Evolutionary conservation across 2,113 vertebrate genomes (phyloP).

Genomic region (Antechinus stuartii): DNA sequence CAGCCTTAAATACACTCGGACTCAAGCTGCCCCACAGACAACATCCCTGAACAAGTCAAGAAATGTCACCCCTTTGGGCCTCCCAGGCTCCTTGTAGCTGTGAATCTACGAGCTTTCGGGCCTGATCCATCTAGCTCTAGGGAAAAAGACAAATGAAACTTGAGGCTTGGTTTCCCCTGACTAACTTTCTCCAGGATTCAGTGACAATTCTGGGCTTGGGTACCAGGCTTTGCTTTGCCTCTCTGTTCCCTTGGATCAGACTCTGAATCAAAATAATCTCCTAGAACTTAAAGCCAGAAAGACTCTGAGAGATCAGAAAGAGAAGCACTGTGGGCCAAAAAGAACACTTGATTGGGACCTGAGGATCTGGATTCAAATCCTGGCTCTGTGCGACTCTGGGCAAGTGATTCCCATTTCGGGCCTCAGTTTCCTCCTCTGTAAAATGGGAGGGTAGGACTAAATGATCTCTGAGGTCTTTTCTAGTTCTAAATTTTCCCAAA

Average conservation of each 20-base stretch:
- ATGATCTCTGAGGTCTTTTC: not conserved
- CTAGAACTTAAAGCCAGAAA: slow-evolving; percentile 16
- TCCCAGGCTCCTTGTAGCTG: not conserved
- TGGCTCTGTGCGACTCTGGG: not conserved
- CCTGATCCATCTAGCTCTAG: not conserved
- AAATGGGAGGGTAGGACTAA: not conserved
- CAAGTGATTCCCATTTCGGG: not conserved
- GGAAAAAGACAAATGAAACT: not conserved
- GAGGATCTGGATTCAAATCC: not conserved
- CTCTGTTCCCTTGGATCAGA: not conserved
- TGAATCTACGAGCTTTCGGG: not conserved
- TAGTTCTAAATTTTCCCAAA: not conserved
- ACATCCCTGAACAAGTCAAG: slow-evolving; percentile 1
- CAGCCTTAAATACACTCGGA: not conserved
- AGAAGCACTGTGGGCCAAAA: not conserved
- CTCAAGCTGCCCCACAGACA: not conserved
- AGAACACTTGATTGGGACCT: not conserved
- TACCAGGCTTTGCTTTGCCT: not conserved
- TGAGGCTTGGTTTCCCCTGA: not conserved
- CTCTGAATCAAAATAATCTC: not conserved
- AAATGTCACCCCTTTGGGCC: not conserved
- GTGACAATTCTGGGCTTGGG: not conserved
- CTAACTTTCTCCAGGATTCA: not conserved
- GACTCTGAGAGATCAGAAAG: not conserved
- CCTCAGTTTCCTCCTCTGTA: not conserved